phyloP scores from a whole-genome alignment of 2,888 invertebrate species.

The Callyntrura guangdongensis region DNA sequence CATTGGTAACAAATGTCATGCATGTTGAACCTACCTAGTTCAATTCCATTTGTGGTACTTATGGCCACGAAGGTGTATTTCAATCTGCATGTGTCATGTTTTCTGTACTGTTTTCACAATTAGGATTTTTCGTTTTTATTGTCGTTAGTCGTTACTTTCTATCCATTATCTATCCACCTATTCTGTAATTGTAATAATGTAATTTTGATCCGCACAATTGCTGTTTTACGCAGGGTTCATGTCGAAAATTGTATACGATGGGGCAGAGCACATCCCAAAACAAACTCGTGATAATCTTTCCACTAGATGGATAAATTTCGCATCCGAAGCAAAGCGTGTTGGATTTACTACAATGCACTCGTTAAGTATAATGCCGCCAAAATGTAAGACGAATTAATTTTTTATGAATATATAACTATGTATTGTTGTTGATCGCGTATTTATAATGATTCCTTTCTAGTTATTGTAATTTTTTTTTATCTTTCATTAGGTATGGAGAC shows the following conservation, averaged over 20 bases:
- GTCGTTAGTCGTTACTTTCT: too few species aligned
- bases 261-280: constrained; percentile 67
- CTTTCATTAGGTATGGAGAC: constrained; percentile 83
- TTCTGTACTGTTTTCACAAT: too few species aligned
- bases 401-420: not conserved
- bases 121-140: too few species aligned
- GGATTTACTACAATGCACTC: constrained; percentile 66
- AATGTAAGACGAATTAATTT: constrained; percentile 50
- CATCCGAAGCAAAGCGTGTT: constrained; percentile 66
- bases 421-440: not conserved
- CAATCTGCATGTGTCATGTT: too few species aligned
- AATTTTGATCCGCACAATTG: too few species aligned
- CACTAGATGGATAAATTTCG: constrained; percentile 69
- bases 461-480: not conserved
- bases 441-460: too few species aligned
- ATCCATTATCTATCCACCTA: too few species aligned
- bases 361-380: constrained; percentile 68
- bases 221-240: constrained; percentile 72
- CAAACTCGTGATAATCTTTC: constrained; percentile 59
- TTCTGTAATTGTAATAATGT: too few species aligned
- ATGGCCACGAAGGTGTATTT: too few species aligned
- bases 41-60: too few species aligned
- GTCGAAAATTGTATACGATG: constrained; percentile 76
- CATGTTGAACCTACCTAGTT: too few species aligned
- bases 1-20: too few species aligned